phyloP scores from a whole-genome alignment of 2,888 invertebrate species.

The Calliscelio sp. region DNA sequence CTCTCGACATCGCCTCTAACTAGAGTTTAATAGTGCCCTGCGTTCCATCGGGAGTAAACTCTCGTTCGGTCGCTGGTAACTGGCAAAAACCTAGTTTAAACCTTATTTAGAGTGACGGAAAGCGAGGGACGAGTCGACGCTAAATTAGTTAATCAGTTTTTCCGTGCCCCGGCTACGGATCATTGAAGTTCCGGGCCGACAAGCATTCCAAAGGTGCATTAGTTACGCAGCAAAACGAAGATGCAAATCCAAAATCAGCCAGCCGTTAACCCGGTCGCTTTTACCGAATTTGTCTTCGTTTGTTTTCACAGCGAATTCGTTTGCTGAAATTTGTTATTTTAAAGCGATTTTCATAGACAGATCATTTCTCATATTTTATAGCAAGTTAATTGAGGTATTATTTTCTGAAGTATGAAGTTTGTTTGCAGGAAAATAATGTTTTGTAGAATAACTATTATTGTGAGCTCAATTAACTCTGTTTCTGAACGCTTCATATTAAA shows the following conservation, averaged over 20 bases:
- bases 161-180: conserved; percentile 71
- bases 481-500: no score
- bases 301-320: conserved; percentile 3
- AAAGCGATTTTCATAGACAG: no score
- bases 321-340: conserved; percentile 2
- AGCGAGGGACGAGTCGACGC: conserved; percentile 67
- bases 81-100: conserved; percentile 81
- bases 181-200: conserved; percentile 33
- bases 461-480: no score
- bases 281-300: conserved; percentile 6
- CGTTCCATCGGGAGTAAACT: conserved; percentile 72
- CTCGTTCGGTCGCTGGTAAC: conserved; percentile 76
- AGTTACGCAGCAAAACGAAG: conserved; percentile 16
- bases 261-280: conserved; percentile 1
- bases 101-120: conserved; percentile 77
- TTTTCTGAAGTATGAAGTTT: no score
- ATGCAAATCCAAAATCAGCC: conserved; percentile 34
- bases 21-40: conserved; percentile 78
- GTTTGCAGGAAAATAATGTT: no score
- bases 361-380: no score
- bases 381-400: no score
- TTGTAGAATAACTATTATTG: no score
- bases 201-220: conserved; percentile 37
- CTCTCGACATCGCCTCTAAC: conserved; percentile 72
- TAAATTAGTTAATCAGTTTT: conserved; percentile 84